These are phyloP conservation scores for Theonella swinhoei DNA, from an alignment of 37 sponge, comb jelly and placozoan genomes.

Conservation along the genomic window DNA sequence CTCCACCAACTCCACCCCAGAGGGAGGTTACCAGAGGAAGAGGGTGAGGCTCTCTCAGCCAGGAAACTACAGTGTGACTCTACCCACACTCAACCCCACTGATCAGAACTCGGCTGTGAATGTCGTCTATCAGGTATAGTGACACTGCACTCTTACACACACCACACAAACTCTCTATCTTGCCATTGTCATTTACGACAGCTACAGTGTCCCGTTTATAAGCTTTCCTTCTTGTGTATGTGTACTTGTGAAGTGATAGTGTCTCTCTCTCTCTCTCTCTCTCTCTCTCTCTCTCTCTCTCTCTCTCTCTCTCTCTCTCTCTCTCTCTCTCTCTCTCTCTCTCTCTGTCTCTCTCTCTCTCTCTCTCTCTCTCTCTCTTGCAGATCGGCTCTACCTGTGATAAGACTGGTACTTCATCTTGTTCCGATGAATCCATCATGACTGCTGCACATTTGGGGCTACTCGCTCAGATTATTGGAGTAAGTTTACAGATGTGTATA, in stretches of 20 bases:
- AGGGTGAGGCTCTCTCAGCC: constrained; percentile 20
- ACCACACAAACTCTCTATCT: no score
- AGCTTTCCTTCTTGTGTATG: no score
- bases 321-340: no score
- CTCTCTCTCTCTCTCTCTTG: no score
- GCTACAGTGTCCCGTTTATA: no score
- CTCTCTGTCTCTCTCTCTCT: no score
- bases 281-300: no score
- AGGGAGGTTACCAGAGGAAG: background rate
- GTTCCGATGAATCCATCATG: constrained; percentile 27
- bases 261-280: no score
- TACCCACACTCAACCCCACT: constrained; percentile 60
- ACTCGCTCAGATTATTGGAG: constrained; percentile 29
- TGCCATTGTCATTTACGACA: no score
- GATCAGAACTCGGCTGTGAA: constrained; percentile 76
- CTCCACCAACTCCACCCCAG: background rate
- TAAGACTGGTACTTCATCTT: background rate
- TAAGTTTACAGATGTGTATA: background rate
- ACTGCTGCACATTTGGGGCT: constrained; percentile 9
- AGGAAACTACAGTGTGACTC: constrained; percentile 35
- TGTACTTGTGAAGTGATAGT: no score
- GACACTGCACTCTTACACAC: no score
- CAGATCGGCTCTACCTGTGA: constrained; percentile 9
- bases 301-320: no score
- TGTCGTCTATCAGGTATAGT: constrained; percentile 63